Percentiles rank a stretch among this genome's conserved stretches.
These are phyloP conservation scores for Phaenicophaeus curvirostris DNA, from an alignment of 2,797 vertebrate species.

Conservation along the genomic window DNA sequence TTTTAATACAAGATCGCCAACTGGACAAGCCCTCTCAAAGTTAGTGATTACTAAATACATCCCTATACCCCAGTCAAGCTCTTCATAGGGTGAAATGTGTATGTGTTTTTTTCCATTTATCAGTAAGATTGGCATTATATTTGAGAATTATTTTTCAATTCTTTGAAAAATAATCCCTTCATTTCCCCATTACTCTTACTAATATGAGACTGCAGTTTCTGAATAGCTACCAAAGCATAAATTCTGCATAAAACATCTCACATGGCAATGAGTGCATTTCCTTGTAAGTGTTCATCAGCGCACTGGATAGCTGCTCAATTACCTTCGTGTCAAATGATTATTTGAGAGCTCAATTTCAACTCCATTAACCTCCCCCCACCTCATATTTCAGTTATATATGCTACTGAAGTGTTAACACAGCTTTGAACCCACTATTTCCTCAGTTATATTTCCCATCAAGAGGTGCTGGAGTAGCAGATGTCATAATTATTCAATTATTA, in stretches of 20 bases:
- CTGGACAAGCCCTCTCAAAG: not conserved
- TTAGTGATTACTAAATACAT: not conserved
- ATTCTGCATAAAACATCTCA: constrained; percentile 3
- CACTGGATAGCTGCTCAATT: constrained; percentile 90
- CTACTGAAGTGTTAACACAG: constrained; percentile 86
- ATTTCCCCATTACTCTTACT: constrained; percentile 39
- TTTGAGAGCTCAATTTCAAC: constrained; percentile 92
- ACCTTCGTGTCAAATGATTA: constrained; percentile 92
- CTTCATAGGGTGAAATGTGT: not conserved
- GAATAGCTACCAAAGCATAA: constrained; percentile 40
- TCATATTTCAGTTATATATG: constrained; percentile 95
- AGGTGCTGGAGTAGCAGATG: constrained; percentile 89
- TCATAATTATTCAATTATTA: constrained; percentile 94
- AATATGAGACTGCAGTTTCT: constrained; percentile 37
- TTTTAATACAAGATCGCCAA: not conserved
- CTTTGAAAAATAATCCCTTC: not conserved
- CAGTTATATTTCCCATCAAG: constrained; percentile 87
- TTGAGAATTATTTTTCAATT: not conserved
- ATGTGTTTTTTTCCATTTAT: not conserved
- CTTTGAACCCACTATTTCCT: constrained; percentile 89
- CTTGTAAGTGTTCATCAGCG: constrained; percentile 46
- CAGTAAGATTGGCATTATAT: not conserved
- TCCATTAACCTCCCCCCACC: constrained; percentile 85
- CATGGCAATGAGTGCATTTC: not conserved
- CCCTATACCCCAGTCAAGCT: not conserved